Conservation (phyloP, 2,797 vertebrate species). For the Sylvia borin region DNA sequence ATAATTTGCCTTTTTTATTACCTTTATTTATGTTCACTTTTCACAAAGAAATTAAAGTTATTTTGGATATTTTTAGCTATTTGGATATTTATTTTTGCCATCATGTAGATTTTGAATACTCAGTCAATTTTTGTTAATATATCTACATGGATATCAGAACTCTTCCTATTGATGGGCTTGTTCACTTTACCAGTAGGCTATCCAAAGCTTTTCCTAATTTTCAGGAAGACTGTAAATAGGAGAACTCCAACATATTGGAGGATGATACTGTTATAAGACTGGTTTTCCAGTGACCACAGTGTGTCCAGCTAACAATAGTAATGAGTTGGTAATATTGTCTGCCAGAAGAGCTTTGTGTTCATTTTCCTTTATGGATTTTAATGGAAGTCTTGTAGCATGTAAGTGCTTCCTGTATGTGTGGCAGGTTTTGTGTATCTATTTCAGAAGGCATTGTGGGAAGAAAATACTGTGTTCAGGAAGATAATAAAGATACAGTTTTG, state of each 20-base stretch:
- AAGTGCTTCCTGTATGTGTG: background rate
- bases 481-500: background rate
- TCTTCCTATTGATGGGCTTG: background rate
- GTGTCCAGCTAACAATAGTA: background rate
- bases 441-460: background rate
- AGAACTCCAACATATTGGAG: background rate
- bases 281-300: background rate
- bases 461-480: background rate
- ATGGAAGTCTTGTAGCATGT: background rate
- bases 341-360: background rate
- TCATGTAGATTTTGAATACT: background rate
- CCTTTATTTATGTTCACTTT: background rate
- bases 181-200: background rate
- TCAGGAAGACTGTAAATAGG: background rate
- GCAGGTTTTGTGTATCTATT: background rate
- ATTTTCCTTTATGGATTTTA: background rate
- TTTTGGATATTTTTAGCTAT: background rate
- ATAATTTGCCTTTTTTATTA: background rate
- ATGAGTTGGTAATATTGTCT: background rate
- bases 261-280: background rate
- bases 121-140: background rate
- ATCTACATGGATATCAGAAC: background rate
- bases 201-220: background rate
- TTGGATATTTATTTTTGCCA: background rate
- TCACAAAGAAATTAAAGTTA: background rate